These are phyloP conservation scores for Sinonovacula constricta DNA, from an alignment of 1,140 invertebrate species.

Conservation along the genomic window DNA sequence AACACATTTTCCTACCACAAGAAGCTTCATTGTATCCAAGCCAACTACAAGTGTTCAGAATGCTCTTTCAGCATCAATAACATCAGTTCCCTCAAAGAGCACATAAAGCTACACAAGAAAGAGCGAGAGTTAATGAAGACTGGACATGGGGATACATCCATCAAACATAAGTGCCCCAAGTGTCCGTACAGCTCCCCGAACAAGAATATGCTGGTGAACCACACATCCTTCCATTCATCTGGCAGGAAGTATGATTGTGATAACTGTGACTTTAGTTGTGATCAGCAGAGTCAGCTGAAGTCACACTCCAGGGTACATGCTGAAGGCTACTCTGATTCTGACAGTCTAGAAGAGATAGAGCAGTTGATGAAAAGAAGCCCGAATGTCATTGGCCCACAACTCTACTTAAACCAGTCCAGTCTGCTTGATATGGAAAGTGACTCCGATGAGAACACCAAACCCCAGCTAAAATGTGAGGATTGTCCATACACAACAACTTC, in stretches of 20 bases:
- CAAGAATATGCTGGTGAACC: slow-evolving; percentile 52
- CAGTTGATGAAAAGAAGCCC: slow-evolving; percentile 42
- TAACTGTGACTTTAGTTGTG: slow-evolving; percentile 62
- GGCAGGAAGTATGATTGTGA: slow-evolving; percentile 57
- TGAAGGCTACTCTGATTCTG: slow-evolving; percentile 38
- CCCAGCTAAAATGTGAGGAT: slow-evolving; percentile 66
- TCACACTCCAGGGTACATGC: slow-evolving; percentile 55
- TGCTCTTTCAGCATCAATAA: slow-evolving; percentile 72
- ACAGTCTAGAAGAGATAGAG: slow-evolving; percentile 38
- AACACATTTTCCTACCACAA: slow-evolving; percentile 71
- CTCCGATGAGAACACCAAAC: slow-evolving; percentile 52
- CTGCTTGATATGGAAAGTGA: slow-evolving; percentile 53
- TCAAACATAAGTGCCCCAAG: slow-evolving; percentile 45
- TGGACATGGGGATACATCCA: background rate
- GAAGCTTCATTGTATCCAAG: slow-evolving; percentile 67
- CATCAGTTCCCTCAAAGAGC: slow-evolving; percentile 66
- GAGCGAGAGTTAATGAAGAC: slow-evolving; percentile 24
- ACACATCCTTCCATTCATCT: slow-evolving; percentile 60
- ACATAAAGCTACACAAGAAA: slow-evolving; percentile 66
- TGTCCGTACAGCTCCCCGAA: slow-evolving; percentile 58
- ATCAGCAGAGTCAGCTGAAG: slow-evolving; percentile 43
- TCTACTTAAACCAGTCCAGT: slow-evolving; percentile 55
- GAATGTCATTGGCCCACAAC: slow-evolving; percentile 55
- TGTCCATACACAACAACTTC: slow-evolving; percentile 70
- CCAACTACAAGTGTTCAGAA: slow-evolving; percentile 66